phyloP scores from a whole-genome alignment of 2,888 invertebrate species.

The Phengaris arion region DNA sequence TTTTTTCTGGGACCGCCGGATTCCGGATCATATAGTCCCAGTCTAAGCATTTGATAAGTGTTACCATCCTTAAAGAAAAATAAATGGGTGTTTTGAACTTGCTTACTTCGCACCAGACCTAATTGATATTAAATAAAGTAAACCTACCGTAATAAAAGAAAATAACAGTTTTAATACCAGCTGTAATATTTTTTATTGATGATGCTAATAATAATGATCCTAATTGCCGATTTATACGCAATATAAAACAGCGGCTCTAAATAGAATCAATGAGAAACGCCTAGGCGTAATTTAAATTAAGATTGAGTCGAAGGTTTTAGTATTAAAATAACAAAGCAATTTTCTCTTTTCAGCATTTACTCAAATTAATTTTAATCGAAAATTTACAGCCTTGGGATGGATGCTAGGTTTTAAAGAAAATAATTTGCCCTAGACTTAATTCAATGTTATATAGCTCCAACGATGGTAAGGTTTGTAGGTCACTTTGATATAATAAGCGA shows the following conservation, averaged over 20 bases:
- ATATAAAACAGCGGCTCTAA: not conserved
- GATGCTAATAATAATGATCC: not conserved
- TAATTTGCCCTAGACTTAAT: not conserved
- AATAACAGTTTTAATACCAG: not conserved
- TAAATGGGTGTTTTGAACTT: not conserved
- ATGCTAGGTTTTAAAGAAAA: not conserved
- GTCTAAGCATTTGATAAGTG: not conserved
- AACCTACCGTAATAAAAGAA: not conserved
- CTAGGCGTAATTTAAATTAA: constrained; percentile 11
- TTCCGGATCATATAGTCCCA: no score
- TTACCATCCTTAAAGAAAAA: not conserved
- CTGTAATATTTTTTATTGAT: not conserved
- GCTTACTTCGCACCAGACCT: not conserved
- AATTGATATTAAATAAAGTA: not conserved
- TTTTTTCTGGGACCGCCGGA: no score
- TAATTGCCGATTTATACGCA: not conserved
- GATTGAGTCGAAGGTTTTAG: not conserved
- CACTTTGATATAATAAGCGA: not conserved
- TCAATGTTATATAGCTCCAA: not conserved
- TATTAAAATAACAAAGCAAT: not conserved
- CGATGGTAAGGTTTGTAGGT: constrained; percentile 4
- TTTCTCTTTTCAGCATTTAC: not conserved
- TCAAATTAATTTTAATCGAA: not conserved
- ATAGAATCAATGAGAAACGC: not conserved
- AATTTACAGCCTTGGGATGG: not conserved